Conservation (phyloP, 2,113 vertebrate species). For the Sander lucioperca region DNA sequence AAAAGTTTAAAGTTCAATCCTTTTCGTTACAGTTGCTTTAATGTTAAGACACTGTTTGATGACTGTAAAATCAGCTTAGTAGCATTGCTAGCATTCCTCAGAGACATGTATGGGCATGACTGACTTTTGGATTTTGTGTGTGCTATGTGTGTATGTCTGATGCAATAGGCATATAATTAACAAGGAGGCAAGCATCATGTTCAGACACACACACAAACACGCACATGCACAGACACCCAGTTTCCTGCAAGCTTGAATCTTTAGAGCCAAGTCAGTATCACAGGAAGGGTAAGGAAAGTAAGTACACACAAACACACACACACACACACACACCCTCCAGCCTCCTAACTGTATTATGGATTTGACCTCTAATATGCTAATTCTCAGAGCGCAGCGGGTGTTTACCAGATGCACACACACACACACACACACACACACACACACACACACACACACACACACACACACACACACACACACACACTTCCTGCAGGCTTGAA, state of each 20-base stretch:
- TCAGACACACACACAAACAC: background rate
- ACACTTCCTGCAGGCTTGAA: conserved; percentile 26
- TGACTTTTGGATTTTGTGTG: conserved; percentile 18
- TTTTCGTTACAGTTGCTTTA: background rate
- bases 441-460: too few species aligned
- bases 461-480: too few species aligned
- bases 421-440: too few species aligned
- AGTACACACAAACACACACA: conserved; percentile 11
- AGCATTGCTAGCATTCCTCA: conserved; percentile 6
- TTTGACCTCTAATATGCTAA: too few species aligned
- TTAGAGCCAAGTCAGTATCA: conserved; percentile 40
- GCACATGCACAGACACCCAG: background rate
- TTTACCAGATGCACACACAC: too few species aligned
- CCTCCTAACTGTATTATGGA: too few species aligned
- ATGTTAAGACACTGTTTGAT: background rate
- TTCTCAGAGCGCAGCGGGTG: too few species aligned
- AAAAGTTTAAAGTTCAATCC: background rate
- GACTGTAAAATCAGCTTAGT: background rate
- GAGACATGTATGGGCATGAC: conserved; percentile 7
- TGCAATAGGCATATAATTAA: conserved; percentile 52
- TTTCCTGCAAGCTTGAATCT: conserved; percentile 48
- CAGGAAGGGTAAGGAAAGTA: conserved; percentile 19
- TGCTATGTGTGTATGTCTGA: conserved; percentile 36
- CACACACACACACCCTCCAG: conserved; percentile 10
- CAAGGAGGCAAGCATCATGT: conserved; percentile 17